These are phyloP conservation scores for Parotocinclus haroldoi DNA, from an alignment of 2,797 vertebrate species.

Conservation along the genomic window DNA sequence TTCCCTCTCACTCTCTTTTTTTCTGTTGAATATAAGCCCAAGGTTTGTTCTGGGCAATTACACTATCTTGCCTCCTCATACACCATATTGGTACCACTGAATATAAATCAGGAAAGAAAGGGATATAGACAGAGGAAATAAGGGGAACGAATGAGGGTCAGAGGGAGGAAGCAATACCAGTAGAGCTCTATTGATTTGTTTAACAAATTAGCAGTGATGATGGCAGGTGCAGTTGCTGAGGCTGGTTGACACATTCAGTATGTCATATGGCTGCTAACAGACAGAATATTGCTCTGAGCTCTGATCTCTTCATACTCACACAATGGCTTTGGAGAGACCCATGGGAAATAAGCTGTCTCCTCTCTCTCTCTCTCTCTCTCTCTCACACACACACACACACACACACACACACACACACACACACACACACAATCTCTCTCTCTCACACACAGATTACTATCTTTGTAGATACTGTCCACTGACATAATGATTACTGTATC, in stretches of 20 bases:
- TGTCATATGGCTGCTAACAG: constrained; percentile 78
- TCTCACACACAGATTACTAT: background rate
- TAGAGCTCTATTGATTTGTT: constrained; percentile 78
- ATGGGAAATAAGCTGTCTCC: constrained; percentile 76
- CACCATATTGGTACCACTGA: constrained; percentile 32
- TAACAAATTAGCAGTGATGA: constrained; percentile 78
- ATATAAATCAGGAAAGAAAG: constrained; percentile 20
- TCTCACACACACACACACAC: constrained; percentile 54
- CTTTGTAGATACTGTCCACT: too few species aligned
- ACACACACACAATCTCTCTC: constrained; percentile 34
- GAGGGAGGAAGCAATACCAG: constrained; percentile 54
- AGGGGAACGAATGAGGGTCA: constrained; percentile 35
- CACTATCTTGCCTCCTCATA: constrained; percentile 20
- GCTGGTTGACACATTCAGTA: constrained; percentile 66
- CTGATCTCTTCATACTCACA: constrained; percentile 80
- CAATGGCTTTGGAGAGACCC: constrained; percentile 78
- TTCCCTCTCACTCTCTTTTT: background rate
- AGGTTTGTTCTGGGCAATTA: constrained; percentile 34
- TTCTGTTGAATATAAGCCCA: constrained; percentile 27
- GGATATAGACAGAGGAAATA: constrained; percentile 20
- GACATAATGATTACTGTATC: too few species aligned
- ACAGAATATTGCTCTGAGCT: constrained; percentile 81
- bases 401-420: constrained; percentile 16
- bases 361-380: constrained; percentile 65
- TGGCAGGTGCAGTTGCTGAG: constrained; percentile 75